Evolutionary conservation across 1,140 invertebrate species (phyloP).

Genomic region (Leptinotarsa lineolata): DNA sequence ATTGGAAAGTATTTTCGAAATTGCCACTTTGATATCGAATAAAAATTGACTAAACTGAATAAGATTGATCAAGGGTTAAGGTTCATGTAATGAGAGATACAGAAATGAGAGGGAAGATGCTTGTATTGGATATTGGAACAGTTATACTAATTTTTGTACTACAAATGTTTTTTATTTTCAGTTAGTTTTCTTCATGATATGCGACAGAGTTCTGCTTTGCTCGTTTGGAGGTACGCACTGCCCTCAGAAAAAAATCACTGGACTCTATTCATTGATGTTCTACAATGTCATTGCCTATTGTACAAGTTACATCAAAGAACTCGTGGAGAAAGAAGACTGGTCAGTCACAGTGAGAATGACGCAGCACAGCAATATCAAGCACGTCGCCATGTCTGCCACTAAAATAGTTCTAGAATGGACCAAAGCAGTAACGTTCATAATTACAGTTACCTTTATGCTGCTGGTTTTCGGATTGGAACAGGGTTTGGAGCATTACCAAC

Average conservation of each 20-base stretch:
- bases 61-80: no score
- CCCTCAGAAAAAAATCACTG: conserved; percentile 66
- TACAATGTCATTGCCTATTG: conserved; percentile 81
- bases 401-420: conserved; percentile 83
- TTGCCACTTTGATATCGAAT: no score
- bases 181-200: conserved; percentile 73
- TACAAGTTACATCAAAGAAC: conserved; percentile 72
- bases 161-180: conserved; percentile 55
- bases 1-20: no score
- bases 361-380: conserved; percentile 72
- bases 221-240: conserved; percentile 55
- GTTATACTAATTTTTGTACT: no score
- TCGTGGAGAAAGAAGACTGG: conserved; percentile 76
- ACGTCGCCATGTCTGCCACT: conserved; percentile 79
- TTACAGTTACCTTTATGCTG: conserved; percentile 77
- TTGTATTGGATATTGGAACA: no score
- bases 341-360: conserved; percentile 74
- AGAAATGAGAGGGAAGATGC: no score
- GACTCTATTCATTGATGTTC: conserved; percentile 78
- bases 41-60: no score
- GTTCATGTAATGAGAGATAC: no score
- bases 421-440: conserved; percentile 78
- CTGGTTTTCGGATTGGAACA: conserved; percentile 76
- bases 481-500: conserved; percentile 74
- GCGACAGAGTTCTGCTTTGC: conserved; percentile 63